phyloP scores from a whole-genome alignment of 2,113 vertebrate species.

The Centropus unirufus region DNA sequence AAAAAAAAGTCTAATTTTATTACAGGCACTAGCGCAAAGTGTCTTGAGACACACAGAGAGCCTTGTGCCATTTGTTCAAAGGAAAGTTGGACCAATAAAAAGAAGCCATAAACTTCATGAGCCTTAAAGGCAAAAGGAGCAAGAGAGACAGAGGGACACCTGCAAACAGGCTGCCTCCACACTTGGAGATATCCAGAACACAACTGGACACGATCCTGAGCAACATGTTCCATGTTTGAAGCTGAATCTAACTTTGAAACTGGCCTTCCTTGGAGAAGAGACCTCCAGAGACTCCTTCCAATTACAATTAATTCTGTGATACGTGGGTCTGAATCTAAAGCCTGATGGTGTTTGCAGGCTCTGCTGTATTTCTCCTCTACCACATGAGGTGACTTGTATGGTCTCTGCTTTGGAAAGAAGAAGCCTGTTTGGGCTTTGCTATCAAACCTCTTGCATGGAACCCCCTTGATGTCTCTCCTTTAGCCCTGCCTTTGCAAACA shows the following conservation, averaged over 20 bases:
- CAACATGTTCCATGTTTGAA: conserved; percentile 22
- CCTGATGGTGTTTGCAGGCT: not conserved
- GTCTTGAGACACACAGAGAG: not conserved
- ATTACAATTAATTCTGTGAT: conserved; percentile 30
- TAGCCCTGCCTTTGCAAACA: not conserved
- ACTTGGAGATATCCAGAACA: not conserved
- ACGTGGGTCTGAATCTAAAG: conserved; percentile 2
- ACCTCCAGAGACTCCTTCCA: conserved; percentile 5
- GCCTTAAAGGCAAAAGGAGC: not conserved
- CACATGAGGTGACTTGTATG: not conserved
- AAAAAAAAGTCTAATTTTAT: conserved; percentile 67
- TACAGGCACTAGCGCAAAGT: conserved; percentile 37
- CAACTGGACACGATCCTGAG: conserved; percentile 14
- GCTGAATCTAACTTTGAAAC: conserved; percentile 35
- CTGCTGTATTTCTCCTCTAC: not conserved
- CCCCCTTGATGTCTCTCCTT: accelerated
- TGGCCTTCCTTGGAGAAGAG: not conserved
- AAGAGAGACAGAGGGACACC: not conserved
- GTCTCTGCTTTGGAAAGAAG: not conserved
- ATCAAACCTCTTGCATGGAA: not conserved
- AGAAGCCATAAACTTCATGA: not conserved
- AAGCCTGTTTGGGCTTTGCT: not conserved
- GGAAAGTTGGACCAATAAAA: not conserved
- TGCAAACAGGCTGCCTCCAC: conserved; percentile 17
- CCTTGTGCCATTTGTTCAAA: conserved; percentile 22